Conservation (phyloP, 2,113 vertebrate genomes). For the Peucedramus taeniatus region DNA sequence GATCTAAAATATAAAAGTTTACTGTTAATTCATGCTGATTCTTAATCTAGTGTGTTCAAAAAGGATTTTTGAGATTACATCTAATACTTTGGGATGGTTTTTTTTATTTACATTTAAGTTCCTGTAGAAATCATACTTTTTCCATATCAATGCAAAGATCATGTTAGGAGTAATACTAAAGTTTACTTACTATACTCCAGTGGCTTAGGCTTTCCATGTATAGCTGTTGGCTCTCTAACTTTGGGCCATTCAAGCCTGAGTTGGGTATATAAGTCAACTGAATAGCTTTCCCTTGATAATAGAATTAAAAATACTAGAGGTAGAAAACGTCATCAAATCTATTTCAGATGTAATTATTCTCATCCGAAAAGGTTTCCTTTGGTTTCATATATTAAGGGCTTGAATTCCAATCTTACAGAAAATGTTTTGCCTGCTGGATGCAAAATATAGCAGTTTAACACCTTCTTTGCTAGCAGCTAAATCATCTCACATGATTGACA, state of each 20-base stretch:
- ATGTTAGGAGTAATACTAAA: background rate
- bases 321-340: background rate
- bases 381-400: background rate
- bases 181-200: background rate
- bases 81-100: fast-evolving
- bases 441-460: background rate
- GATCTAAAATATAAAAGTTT: background rate
- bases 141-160: background rate
- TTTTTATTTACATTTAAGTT: background rate
- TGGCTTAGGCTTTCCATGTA: background rate
- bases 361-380: background rate
- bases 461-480: background rate
- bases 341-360: background rate
- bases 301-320: background rate
- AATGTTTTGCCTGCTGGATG: background rate
- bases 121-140: background rate
- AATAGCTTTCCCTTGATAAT: background rate
- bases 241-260: background rate
- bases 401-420: background rate
- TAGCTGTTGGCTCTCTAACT: background rate
- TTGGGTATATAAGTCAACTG: background rate
- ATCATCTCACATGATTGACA: background rate
- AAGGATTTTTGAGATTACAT: background rate
- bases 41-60: background rate
- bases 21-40: background rate